Evolutionary conservation across 2,888 invertebrate species (phyloP).

Genomic region (Callyntrura guangdongensis): DNA sequence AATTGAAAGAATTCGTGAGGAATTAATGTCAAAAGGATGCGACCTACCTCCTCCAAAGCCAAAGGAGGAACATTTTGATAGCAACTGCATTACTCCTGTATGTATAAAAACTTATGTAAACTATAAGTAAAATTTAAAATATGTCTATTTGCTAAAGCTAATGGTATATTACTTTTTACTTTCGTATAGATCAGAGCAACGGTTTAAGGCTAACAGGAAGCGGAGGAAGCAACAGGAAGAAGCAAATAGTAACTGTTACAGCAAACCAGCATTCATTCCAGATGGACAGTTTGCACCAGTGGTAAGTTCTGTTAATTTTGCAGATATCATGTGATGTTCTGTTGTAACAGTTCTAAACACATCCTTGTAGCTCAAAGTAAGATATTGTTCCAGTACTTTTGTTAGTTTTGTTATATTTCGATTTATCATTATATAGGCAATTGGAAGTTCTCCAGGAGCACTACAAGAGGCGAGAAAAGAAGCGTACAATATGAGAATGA

Average conservation of each 20-base stretch:
- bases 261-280: slow-evolving; percentile 90
- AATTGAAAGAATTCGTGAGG: slow-evolving; percentile 92
- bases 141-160: too few species aligned
- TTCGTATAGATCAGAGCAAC: slow-evolving; percentile 94
- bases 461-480: slow-evolving; percentile 92
- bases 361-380: neutral
- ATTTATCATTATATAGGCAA: slow-evolving; percentile 84
- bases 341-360: neutral
- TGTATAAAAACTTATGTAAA: slow-evolving; percentile 78
- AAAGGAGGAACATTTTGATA: slow-evolving; percentile 98
- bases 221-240: slow-evolving; percentile 87
- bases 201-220: slow-evolving; percentile 90
- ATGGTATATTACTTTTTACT: too few species aligned
- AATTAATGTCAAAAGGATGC: slow-evolving; percentile 91
- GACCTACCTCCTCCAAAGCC: slow-evolving; percentile 94
- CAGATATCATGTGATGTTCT: too few species aligned
- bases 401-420: neutral
- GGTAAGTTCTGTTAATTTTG: slow-evolving; percentile 87
- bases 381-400: too few species aligned
- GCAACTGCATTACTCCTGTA: slow-evolving; percentile 99
- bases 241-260: slow-evolving; percentile 86
- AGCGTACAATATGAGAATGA: slow-evolving; percentile 90
- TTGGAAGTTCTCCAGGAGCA: slow-evolving; percentile 87
- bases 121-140: too few species aligned
- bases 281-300: slow-evolving; percentile 93